Evolutionary conservation across 2,888 invertebrate species (phyloP), one percentile per base, ranked within the genome.

Genomic region (Caenorhabditis drosophilae): DNA sequence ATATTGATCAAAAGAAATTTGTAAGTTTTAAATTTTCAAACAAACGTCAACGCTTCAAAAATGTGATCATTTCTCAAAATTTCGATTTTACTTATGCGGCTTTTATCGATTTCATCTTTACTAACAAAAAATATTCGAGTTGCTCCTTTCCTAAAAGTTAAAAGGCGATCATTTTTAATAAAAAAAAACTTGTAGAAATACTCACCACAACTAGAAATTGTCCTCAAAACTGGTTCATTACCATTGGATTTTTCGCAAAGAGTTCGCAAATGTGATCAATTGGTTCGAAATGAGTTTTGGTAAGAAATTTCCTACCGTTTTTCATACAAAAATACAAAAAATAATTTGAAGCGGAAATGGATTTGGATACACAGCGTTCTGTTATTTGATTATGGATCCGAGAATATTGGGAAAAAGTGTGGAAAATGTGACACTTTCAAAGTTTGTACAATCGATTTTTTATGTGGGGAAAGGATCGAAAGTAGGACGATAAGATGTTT

Each of bases 401-500:
- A 51, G 73, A 9, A 49, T 66, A 11, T 22, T 67, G 12, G 63
- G 63, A 34, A 26, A 22, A 2, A 44, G 62, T 38, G 52, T 54
- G 9, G 62, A 59, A 25, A 40, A 52, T 16, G n/a, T 72, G n/a
- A 61, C 70, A 0, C 93, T 95, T 90, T 85, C 87, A 42, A 89
- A 87, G 0, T 97, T 97, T 84, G 85, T 96, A 2, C 87, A 89
- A 46, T 89, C 93, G 0, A 90, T 97, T 66, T 97, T 98, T 85
- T 97, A 98, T 84, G 89, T 98, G 26, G 97, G 97, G 0, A 95
- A 94, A 86, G 95, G 95, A 55, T 93, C 70, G 6, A 70, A 73
- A 51, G 63, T 58, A 12, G 22, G 12, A n/a, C n/a, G n/a, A n/a
- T n/a, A n/a, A n/a, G n/a, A n/a, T n/a, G n/a, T n/a, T n/a, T n/a